These are phyloP conservation scores for Synaphobranchus kaupii DNA, from an alignment of 2,797 vertebrate species.

Conservation along the genomic window DNA sequence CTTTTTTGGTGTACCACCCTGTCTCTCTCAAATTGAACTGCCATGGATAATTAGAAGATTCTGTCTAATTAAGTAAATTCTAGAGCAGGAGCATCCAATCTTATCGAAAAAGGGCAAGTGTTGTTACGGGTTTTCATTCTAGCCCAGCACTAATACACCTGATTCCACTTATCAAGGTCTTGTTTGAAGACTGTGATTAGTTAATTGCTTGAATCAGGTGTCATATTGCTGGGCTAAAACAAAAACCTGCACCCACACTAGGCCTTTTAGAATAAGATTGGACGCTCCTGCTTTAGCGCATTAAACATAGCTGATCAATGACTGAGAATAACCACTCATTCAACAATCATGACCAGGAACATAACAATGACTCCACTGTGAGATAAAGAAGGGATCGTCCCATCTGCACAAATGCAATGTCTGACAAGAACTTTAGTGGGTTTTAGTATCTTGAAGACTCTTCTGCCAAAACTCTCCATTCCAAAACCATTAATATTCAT, in stretches of 20 bases:
- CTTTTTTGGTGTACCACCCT: background rate
- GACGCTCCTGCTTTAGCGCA: background rate
- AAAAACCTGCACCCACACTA: background rate
- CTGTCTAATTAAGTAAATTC: no score
- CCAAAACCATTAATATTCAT: conserved; percentile 23
- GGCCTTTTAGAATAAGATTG: background rate
- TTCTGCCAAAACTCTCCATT: conserved; percentile 14
- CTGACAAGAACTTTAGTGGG: background rate
- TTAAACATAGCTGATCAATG: background rate
- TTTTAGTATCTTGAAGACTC: conserved; percentile 19
- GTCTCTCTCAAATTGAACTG: background rate
- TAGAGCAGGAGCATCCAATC: background rate
- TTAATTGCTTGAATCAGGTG: background rate
- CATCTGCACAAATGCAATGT: conserved; percentile 3
- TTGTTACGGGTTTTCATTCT: background rate
- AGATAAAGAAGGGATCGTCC: background rate
- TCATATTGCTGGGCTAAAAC: background rate
- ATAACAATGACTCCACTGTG: background rate
- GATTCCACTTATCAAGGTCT: background rate
- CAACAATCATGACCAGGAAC: background rate
- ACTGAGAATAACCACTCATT: background rate
- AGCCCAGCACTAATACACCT: background rate
- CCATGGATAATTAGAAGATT: background rate
- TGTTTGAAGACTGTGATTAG: background rate
- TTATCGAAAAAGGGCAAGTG: background rate